Percentiles rank a stretch among this genome's conserved stretches.
These are phyloP conservation scores for Heliocidaris tuberculata DNA, from an alignment of 35 echinoderm and acorn worm species.

Conservation along the genomic window DNA sequence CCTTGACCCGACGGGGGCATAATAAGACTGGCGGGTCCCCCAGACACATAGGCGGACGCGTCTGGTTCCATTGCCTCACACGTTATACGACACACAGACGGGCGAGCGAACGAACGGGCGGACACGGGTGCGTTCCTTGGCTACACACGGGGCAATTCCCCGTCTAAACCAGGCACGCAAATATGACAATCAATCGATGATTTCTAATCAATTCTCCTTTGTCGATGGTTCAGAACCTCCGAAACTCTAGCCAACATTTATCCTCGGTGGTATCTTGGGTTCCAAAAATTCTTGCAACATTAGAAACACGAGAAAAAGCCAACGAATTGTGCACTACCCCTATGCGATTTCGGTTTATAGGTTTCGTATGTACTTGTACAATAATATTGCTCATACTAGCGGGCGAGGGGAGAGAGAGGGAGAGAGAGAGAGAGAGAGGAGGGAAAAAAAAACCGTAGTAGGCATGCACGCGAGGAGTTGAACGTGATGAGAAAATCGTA, in stretches of 20 bases:
- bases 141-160: conserved; percentile 13
- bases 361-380: not conserved
- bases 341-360: not conserved
- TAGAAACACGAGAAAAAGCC: not conserved
- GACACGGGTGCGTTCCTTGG: not conserved
- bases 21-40: not conserved
- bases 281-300: not conserved
- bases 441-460: not conserved
- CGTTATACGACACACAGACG: not conserved
- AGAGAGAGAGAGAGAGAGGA: not conserved
- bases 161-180: conserved; percentile 15
- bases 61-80: conserved; percentile 3
- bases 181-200: conserved; percentile 19
- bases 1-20: conserved; percentile 26
- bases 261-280: not conserved
- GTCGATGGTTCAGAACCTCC: not conserved
- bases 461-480: conserved; percentile 28
- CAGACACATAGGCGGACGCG: not conserved
- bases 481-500: conserved; percentile 67
- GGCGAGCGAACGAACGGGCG: conserved; percentile 27
- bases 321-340: not conserved
- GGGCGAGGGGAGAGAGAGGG: not conserved
- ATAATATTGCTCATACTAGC: not conserved
- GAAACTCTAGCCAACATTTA: not conserved
- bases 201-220: conserved; percentile 21